Evolutionary conservation across 2,888 invertebrate genomes (phyloP), one percentile per base, ranked within the genome.

Genomic region (Adelognathus sp.): DNA sequence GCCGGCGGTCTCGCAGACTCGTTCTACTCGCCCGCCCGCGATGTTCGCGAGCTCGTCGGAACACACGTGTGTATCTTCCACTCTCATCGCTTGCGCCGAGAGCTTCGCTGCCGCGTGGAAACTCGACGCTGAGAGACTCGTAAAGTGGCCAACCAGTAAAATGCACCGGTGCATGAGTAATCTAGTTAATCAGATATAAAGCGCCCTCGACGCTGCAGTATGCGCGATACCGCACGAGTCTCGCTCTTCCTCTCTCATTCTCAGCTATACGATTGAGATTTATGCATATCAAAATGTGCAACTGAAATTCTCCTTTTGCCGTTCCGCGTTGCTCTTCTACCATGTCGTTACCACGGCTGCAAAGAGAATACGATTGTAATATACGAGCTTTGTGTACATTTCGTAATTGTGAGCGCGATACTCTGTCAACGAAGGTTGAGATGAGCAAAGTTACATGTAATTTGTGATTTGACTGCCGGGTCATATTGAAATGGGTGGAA

Each of bases 151-250:
- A 39, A 27, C 31, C 58, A 36, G 50, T 74, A 50, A 74, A 73
- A 66, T 58, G 66, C 58, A 66, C 46, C 58, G 46, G 66, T 29
- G 58, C 66, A 60, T 29, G 50, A 73, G 66, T 73, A 46, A 74
- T 52, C 56, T 50, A 56, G 50, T 74, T 74, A 74, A 74, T 74
- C 66, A 66, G 58, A 58, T 16, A 60, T 60, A 74, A 60, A 60
- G 18, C 18, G 18, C 18, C 21, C 31, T 9, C 58, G 2, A 21
- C 29, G 36, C 31, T 66, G 3, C 24, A 39, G 11, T 14, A 44
- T 11, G 29, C 29, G 16, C 36, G 50, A 64, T 46, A 58, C 18
- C 56, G 33, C 24, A 16, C 50, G 27, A 36, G 24, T 54, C 16
- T 56, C 14, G 7, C 36, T 6, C 24, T 24, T 27, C 7, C 11